Evolutionary conservation across 92 coral and sea anemone genomes (phyloP).

Genomic region (Actinostola sp.): DNA sequence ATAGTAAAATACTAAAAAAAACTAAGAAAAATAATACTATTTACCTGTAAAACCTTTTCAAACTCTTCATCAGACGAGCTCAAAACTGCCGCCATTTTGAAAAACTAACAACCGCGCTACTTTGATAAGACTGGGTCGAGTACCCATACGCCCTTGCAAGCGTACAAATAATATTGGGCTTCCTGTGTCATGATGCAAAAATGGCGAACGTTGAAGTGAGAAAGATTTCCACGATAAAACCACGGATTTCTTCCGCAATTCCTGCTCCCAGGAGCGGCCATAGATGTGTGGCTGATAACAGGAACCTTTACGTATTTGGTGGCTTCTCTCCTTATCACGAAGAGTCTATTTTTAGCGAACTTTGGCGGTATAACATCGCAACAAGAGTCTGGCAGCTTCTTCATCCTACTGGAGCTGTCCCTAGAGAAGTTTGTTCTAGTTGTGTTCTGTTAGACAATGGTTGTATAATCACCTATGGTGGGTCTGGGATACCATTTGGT

Average conservation of each 20-base stretch:
- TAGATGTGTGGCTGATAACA: slow-evolving; percentile 88
- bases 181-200: slow-evolving; percentile 4
- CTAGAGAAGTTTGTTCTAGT: slow-evolving; percentile 88
- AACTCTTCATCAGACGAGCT: slow-evolving; percentile 69
- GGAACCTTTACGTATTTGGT: slow-evolving; percentile 84
- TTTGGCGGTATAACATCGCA: slow-evolving; percentile 85
- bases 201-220: slow-evolving; percentile 34
- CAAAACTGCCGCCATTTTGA: slow-evolving; percentile 99
- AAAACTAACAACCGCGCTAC: not conserved
- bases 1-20: not conserved
- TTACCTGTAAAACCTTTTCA: slow-evolving; percentile 80
- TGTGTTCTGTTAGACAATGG: slow-evolving; percentile 73
- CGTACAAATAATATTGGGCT: not conserved
- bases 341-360: slow-evolving; percentile 68
- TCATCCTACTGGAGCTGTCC: slow-evolving; percentile 70
- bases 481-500: slow-evolving; percentile 98
- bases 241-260: slow-evolving; percentile 31
- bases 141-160: slow-evolving; percentile 47
- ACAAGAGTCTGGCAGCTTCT: slow-evolving; percentile 67
- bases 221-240: slow-evolving; percentile 23
- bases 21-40: not conserved
- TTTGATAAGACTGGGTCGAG: slow-evolving; percentile 16
- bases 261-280: slow-evolving; percentile 96
- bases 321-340: slow-evolving; percentile 82
- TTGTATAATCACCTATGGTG: slow-evolving; percentile 85